Percentiles rank a stretch among this genome's conserved stretches.
phyloP scores from a whole-genome alignment of 2,888 invertebrate genomes.

The Matsumyia berberina region DNA sequence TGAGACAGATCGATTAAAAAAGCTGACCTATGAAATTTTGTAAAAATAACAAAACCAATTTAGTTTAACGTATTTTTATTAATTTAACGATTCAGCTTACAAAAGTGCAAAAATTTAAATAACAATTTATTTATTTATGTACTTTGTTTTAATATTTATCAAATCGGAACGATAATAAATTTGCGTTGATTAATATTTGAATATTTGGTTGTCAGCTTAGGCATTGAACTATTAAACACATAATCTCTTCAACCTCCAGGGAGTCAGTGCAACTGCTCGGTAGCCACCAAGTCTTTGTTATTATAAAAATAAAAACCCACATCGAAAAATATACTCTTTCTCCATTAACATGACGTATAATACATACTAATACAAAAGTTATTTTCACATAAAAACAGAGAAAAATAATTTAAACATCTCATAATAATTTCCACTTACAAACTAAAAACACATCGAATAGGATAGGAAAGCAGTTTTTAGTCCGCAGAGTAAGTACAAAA shows the following conservation, averaged over 20 bases:
- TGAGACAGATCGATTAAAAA: too few species aligned
- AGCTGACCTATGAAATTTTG: too few species aligned
- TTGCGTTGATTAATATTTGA: slow-evolving; percentile 64
- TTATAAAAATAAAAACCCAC: not conserved
- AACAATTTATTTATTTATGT: slow-evolving; percentile 36
- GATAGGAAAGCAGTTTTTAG: slow-evolving; percentile 7
- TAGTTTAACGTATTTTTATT: slow-evolving; percentile 54
- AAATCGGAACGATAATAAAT: slow-evolving; percentile 37
- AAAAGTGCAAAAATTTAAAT: slow-evolving; percentile 73
- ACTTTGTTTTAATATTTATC: slow-evolving; percentile 3
- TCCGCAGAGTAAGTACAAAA: slow-evolving; percentile 59
- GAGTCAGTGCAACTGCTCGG: not conserved
- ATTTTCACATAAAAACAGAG: slow-evolving; percentile 10
- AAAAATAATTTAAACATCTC: slow-evolving; percentile 21
- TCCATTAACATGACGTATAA: slow-evolving; percentile 5
- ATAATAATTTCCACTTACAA: slow-evolving; percentile 44
- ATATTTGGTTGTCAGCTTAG: slow-evolving; percentile 70
- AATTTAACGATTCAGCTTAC: slow-evolving; percentile 51
- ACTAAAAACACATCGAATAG: slow-evolving; percentile 32
- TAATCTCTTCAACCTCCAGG: slow-evolving; percentile 13
- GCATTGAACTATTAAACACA: slow-evolving; percentile 33
- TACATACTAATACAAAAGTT: slow-evolving; percentile 30
- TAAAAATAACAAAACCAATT: too few species aligned
- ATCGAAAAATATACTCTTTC: slow-evolving; percentile 27
- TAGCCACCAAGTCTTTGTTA: not conserved